A percentile compares a stretch with the other conserved stretches of the same genome.
Evolutionary conservation across 1,140 invertebrate species (phyloP).

Genomic region (Cylas formicarius): DNA sequence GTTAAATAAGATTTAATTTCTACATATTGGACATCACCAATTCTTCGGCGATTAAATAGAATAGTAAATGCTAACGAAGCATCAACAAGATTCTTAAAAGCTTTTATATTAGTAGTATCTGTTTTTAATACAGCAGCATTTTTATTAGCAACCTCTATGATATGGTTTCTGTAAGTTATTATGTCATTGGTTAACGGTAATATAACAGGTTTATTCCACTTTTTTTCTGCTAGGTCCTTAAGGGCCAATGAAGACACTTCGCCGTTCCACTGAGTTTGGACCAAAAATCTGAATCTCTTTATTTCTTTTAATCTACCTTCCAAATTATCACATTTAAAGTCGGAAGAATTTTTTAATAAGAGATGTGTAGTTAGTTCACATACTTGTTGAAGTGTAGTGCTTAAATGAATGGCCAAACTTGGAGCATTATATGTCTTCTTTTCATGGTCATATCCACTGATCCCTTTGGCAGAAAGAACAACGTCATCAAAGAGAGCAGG

Average conservation of each 20-base stretch:
- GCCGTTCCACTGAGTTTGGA: constrained; percentile 19
- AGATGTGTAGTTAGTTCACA: background rate
- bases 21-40: constrained; percentile 28
- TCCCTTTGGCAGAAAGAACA: background rate
- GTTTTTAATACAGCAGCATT: constrained; percentile 5
- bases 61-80: constrained; percentile 22
- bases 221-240: constrained; percentile 23
- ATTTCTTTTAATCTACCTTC: constrained; percentile 16
- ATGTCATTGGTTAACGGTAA: constrained; percentile 24
- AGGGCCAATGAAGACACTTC: constrained; percentile 20
- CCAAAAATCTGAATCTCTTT: constrained; percentile 17
- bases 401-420: too few relatives aligned
- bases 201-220: constrained; percentile 21
- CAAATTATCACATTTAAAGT: constrained; percentile 4
- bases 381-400: too few relatives aligned
- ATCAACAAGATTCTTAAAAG: constrained; percentile 21
- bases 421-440: too few relatives aligned
- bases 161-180: constrained; percentile 21
- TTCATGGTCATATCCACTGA: too few relatives aligned
- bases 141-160: constrained; percentile 14
- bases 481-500: constrained; percentile 1
- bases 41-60: constrained; percentile 26
- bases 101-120: constrained; percentile 11
- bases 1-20: constrained; percentile 20
- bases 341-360: constrained; percentile 15